These are phyloP conservation scores for Acrobasis suavella DNA, from an alignment of 2,888 invertebrate genomes.

Conservation along the genomic window DNA sequence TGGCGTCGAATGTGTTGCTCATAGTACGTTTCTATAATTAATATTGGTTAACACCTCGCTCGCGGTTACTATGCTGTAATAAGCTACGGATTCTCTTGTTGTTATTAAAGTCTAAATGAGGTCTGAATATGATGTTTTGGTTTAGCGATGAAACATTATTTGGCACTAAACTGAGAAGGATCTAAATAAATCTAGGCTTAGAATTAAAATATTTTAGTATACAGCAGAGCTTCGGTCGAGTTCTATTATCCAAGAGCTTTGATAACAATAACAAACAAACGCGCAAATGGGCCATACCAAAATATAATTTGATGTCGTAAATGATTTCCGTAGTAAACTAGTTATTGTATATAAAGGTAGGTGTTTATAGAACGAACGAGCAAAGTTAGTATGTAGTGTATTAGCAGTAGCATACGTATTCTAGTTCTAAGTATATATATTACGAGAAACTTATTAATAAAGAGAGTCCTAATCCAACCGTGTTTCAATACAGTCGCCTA, in stretches of 20 bases:
- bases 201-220: slow-evolving; percentile 19
- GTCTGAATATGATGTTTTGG: slow-evolving; percentile 14
- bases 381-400: too few species aligned
- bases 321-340: neutral
- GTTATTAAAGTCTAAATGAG: slow-evolving; percentile 22
- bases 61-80: slow-evolving; percentile 26
- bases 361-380: too few species aligned
- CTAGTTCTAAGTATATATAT: too few species aligned
- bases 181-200: slow-evolving; percentile 15
- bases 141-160: slow-evolving; percentile 21
- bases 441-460: too few species aligned
- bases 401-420: too few species aligned
- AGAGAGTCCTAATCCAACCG: too few species aligned
- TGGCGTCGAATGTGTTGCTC: slow-evolving; percentile 28
- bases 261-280: slow-evolving; percentile 9
- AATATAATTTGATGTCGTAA: neutral
- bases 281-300: slow-evolving; percentile 7
- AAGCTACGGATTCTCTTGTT: slow-evolving; percentile 14
- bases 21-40: slow-evolving; percentile 50
- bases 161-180: slow-evolving; percentile 20
- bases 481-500: too few species aligned
- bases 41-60: slow-evolving; percentile 44
- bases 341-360: neutral
- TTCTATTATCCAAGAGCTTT: slow-evolving; percentile 8
- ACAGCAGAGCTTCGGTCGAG: neutral